A percentile compares a stretch with the other conserved stretches of the same genome.
Conservation (phyloP, 2,113 vertebrate species). For the Columbina picui region DNA sequence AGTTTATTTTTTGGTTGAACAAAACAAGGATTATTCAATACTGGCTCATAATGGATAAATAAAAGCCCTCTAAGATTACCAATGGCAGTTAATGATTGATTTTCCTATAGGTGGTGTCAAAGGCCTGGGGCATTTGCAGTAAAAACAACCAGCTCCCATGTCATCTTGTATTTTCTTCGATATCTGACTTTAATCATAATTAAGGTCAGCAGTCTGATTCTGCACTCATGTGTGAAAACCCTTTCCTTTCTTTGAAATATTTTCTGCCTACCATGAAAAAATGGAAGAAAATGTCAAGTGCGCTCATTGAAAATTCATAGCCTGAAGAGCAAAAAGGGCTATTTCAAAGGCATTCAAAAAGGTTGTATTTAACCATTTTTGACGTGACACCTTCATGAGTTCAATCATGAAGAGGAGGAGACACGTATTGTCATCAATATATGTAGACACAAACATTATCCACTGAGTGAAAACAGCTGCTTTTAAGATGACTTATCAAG, state of each 20-base stretch:
- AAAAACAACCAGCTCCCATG: background rate
- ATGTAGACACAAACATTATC: background rate
- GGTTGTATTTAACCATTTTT: background rate
- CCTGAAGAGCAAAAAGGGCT: background rate
- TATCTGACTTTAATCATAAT: background rate
- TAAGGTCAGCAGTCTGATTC: background rate
- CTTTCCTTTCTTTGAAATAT: background rate
- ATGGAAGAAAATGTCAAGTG: background rate
- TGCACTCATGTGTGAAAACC: rapidly evolving
- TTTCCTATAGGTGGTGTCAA: background rate
- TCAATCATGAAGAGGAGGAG: background rate
- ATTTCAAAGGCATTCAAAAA: background rate
- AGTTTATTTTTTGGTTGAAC: background rate
- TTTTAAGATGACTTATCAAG: background rate
- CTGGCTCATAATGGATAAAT: background rate
- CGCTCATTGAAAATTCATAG: background rate
- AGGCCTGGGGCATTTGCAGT: background rate
- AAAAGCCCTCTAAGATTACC: background rate
- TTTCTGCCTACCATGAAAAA: background rate
- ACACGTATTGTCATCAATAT: background rate
- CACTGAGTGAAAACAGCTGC: background rate
- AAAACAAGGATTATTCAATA: background rate
- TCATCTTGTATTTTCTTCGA: background rate
- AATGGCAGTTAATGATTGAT: background rate
- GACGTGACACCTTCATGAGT: background rate